Conservation (phyloP, 2,797 vertebrate genomes). For the Mus spretus region DNA sequence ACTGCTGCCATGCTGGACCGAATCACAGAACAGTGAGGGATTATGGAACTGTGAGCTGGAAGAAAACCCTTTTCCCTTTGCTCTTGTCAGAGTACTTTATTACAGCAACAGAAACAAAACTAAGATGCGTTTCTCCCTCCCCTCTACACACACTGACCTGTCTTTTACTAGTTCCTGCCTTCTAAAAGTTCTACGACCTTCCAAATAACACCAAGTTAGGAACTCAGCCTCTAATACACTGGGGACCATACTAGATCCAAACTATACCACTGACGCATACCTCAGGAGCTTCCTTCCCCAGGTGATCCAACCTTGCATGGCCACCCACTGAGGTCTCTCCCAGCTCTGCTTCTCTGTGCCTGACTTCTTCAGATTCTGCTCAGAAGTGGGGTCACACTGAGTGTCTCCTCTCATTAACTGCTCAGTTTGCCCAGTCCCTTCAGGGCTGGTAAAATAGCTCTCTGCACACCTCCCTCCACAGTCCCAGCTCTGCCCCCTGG, state of each 20-base stretch:
- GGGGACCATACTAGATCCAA: background rate
- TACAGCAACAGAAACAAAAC: background rate
- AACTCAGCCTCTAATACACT: background rate
- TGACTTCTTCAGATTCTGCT: background rate
- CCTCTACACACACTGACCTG: background rate
- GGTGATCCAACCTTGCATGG: background rate
- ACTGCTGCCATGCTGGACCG: accelerated
- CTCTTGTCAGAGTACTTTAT: background rate
- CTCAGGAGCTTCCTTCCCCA: background rate
- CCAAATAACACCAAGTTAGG: background rate
- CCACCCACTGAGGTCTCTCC: too few relatives aligned
- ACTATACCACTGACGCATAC: too few relatives aligned
- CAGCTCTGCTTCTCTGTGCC: background rate
- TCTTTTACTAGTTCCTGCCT: background rate
- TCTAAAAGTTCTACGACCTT: background rate
- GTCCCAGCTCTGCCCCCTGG: background rate
- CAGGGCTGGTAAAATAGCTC: background rate
- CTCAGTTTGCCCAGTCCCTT: too few relatives aligned
- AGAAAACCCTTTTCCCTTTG: too few relatives aligned
- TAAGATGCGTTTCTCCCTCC: too few relatives aligned
- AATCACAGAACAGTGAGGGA: background rate
- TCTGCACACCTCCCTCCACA: background rate
- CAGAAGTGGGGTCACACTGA: background rate
- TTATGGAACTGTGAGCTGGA: background rate
- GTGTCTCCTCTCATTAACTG: background rate